Conservation (phyloP, 2,113 vertebrate genomes). For the Platichthys stellatus region DNA sequence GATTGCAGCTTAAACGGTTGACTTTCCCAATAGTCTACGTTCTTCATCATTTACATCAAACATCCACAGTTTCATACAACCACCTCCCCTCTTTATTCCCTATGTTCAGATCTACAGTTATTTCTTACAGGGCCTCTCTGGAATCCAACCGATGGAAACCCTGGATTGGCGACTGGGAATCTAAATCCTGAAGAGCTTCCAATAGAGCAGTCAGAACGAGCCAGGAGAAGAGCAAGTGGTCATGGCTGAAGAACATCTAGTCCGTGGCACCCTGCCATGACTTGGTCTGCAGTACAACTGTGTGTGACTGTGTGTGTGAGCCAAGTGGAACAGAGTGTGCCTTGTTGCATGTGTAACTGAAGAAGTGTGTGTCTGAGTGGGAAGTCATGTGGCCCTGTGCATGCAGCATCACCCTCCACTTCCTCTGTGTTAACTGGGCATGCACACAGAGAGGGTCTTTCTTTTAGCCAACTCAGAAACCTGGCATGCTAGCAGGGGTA, state of each 20-base stretch:
- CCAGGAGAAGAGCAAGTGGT: slow-evolving; percentile 41
- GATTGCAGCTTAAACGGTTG: too few species aligned
- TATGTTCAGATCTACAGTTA: not conserved
- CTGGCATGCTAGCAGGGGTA: slow-evolving; percentile 8
- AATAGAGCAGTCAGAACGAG: slow-evolving; percentile 31
- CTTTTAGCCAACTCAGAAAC: slow-evolving; percentile 39
- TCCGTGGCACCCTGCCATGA: slow-evolving; percentile 48
- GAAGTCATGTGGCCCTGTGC: slow-evolving; percentile 59
- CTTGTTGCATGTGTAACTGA: slow-evolving; percentile 23
- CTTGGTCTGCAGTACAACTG: slow-evolving; percentile 30
- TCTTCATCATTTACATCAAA: too few species aligned
- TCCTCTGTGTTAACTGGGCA: slow-evolving; percentile 35
- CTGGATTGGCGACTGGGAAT: not conserved
- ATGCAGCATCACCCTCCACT: slow-evolving; percentile 42
- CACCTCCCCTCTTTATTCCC: not conserved
- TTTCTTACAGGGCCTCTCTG: not conserved
- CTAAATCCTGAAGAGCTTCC: slow-evolving; percentile 1
- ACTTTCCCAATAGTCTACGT: too few species aligned
- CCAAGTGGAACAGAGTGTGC: slow-evolving; percentile 42
- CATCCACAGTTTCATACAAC: not conserved
- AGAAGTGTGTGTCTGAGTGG: slow-evolving; percentile 35
- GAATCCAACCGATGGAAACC: not conserved
- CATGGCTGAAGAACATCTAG: slow-evolving; percentile 49
- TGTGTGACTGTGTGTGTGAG: not conserved
- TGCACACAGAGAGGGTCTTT: slow-evolving; percentile 60